phyloP scores from a whole-genome alignment of 2,888 invertebrate genomes.

The Cantharis rufa region DNA sequence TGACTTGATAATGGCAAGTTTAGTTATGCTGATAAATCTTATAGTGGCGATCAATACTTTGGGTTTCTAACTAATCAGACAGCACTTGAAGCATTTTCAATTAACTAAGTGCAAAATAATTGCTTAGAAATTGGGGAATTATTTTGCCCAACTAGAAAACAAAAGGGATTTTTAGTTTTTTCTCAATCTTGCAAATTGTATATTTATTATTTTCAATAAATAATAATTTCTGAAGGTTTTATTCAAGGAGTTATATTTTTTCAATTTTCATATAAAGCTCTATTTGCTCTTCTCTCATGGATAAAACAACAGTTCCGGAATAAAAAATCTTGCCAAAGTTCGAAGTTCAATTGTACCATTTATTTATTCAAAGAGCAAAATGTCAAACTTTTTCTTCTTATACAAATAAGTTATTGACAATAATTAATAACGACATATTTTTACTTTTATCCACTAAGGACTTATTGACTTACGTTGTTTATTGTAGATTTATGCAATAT shows the following conservation, averaged over 20 bases:
- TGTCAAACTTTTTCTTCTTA: background rate
- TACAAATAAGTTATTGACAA: background rate
- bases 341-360: background rate
- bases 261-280: background rate
- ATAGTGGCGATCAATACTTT: background rate
- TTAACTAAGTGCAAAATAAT: background rate
- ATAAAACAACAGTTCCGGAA: background rate
- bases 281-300: background rate
- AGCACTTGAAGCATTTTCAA: background rate
- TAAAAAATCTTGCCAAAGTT: background rate
- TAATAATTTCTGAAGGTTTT: background rate
- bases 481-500: background rate
- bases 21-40: background rate
- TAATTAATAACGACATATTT: background rate
- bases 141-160: background rate
- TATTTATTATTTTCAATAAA: background rate
- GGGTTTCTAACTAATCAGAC: background rate
- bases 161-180: no score
- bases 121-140: background rate
- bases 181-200: background rate
- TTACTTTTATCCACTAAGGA: background rate
- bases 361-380: background rate
- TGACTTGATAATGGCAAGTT: background rate
- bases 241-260: background rate
- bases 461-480: background rate